phyloP scores from a whole-genome alignment of 2,888 invertebrate species.

The Ypsolopha scabrella region DNA sequence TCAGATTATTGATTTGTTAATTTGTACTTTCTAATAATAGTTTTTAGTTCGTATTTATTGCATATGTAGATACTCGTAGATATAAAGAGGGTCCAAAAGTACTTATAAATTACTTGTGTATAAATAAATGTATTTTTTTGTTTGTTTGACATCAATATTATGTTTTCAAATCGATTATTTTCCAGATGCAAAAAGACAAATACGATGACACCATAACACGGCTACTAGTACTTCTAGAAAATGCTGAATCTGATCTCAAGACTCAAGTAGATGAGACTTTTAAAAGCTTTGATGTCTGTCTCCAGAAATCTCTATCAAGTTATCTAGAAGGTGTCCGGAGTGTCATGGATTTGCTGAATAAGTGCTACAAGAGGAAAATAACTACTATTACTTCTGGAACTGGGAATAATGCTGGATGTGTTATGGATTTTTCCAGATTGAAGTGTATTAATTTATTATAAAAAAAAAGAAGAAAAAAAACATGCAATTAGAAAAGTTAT shows the following conservation, averaged over 20 bases:
- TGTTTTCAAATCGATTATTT: constrained; percentile 7
- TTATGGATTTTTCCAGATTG: not conserved
- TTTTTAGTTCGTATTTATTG: too few relatives aligned
- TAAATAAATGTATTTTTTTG: too few relatives aligned
- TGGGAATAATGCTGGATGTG: not conserved
- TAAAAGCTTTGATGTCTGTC: constrained; percentile 24
- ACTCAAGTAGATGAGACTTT: constrained; percentile 11
- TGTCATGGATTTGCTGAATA: constrained; percentile 23
- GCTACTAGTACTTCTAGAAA: constrained; percentile 11
- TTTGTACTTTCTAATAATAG: too few relatives aligned
- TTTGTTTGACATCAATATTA: not conserved
- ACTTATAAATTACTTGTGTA: too few relatives aligned
- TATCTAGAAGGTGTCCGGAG: constrained; percentile 25
- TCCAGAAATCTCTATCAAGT: constrained; percentile 21
- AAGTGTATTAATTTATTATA: not conserved
- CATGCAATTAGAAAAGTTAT: too few relatives aligned
- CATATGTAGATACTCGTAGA: too few relatives aligned
- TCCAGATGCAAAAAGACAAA: constrained; percentile 41
- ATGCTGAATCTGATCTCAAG: not conserved
- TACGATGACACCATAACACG: constrained; percentile 32
- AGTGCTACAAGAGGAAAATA: constrained; percentile 23
- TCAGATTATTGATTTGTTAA: too few relatives aligned
- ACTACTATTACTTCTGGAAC: not conserved
- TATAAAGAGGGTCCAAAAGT: too few relatives aligned
- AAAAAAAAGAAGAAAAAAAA: constrained; percentile 13